Evolutionary conservation across 2,888 invertebrate genomes (phyloP), one percentile per base, ranked within the genome.

Genomic region (Zeuzera pyrina): DNA sequence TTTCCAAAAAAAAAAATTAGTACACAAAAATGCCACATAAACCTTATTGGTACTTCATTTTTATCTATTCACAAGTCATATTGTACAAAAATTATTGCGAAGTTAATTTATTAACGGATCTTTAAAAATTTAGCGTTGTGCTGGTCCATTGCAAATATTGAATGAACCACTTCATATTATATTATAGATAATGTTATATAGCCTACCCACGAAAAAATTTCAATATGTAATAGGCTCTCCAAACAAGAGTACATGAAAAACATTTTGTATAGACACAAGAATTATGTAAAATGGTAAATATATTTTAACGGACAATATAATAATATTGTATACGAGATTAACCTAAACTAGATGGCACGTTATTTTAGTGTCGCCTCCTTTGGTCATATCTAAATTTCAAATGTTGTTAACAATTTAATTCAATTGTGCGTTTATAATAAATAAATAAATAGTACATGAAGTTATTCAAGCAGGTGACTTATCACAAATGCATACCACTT

Each of bases 331-430:
- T 83, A 83, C 81, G 78, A 81, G 78, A 76, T 83, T 83, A 84
- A 83, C 84, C 84, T 85, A 84, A 83, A 83, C 83, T 84, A 84
- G 83, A 84, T 85, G 84, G 84, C 84, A 85, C 84, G 81, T 83
- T 69, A 72, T 63, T 67, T 64, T 64, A 69, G 81, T 81, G 84
- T 76, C 81, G 83, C 79, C 81, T 67, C 78, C 69, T 76, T 78
- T 76, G 78, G 77, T 78, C 79, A 58, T 58, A 57, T 64, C 54
- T n/a, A 57, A 62, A 58, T 66, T 57, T 53, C 62, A 52, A 53
- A 57, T 59, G 63, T 66, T 53, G 52, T 52, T 54, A 63, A 60
- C 49, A 57, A 52, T n/a, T 49, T 51, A 76, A 79, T 66, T 72
- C 73, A 81, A 76, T 83, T 83, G 83, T 81, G 83, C 81, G 81